phyloP scores from a whole-genome alignment of 2,888 invertebrate species.

The Netelia fuscicornis region DNA sequence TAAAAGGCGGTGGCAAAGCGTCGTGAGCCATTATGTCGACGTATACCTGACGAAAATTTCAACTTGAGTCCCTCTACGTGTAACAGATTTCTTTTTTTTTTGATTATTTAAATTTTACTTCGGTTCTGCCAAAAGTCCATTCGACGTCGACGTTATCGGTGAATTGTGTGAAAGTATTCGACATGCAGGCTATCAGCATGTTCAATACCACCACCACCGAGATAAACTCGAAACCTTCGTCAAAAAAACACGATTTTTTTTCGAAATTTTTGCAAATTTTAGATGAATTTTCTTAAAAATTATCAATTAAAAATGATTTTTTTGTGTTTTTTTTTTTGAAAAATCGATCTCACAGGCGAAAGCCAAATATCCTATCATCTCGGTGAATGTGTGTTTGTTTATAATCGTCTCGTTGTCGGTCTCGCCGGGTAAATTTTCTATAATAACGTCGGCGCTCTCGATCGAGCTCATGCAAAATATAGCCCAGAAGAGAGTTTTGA shows the following conservation, averaged over 20 bases:
- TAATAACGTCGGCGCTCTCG: conserved; percentile 88
- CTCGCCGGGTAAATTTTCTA: conserved; percentile 87
- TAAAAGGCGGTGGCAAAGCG: conserved; percentile 90
- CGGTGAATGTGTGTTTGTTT: conserved; percentile 88
- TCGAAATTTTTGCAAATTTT: not conserved
- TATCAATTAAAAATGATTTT: not conserved
- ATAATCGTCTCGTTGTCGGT: conserved; percentile 85
- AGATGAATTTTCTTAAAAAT: not conserved
- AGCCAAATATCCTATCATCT: conserved; percentile 89
- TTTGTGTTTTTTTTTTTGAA: not conserved
- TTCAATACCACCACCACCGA: conserved; percentile 91
- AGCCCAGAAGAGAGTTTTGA: conserved; percentile 90
- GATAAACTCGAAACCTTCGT: conserved; percentile 88
- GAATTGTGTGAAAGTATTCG: conserved; percentile 90
- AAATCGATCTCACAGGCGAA: conserved; percentile 85
- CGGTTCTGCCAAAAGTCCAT: conserved; percentile 92
- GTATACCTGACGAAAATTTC: conserved; percentile 86
- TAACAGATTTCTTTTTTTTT: conserved; percentile 1
- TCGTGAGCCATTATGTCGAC: conserved; percentile 90
- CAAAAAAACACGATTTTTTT: not conserved
- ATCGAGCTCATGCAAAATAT: conserved; percentile 89
- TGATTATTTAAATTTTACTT: conserved; percentile 79
- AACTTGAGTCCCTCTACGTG: not conserved
- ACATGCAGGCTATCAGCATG: conserved; percentile 93
- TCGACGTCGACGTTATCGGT: conserved; percentile 89